Evolutionary conservation across 53 echinoderm and acorn worm genomes (phyloP), one percentile per base, ranked within the genome.

Genomic region (Temnopleurus reevesii): DNA sequence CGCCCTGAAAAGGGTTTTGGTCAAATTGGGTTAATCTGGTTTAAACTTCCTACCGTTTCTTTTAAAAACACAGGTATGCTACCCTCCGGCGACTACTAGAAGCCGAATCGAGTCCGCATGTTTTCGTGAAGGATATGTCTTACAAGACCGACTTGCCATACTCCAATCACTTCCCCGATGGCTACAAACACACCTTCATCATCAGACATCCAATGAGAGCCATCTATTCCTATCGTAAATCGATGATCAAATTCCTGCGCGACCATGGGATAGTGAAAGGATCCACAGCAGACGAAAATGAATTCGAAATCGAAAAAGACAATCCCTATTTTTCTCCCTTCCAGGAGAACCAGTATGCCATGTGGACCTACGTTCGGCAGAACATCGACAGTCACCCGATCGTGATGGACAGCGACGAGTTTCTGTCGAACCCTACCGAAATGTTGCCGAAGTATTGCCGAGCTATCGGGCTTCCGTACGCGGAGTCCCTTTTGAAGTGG

Each of bases 341-440:
- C 76, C 3, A 41, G 36, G 44, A 76, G 44, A 23, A 76, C n/a
- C 76, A 41, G 76, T 44, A 76, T 17, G 24, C 5, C n/a, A 18
- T 76, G 4, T 76, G 76, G 76, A 36, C 21, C 0, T 76, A 43
- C 44, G 44, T 76, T n/a, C 76, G 76, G n/a, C 10, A 76, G 76
- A 76, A 76, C 24, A 44, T 76, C 44, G 76, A 76, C 76, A 76
- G 76, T 7, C 76, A 76, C 31, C 76, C 76, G 76, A 76, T 76
- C 76, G 76, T 76, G 38, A 76, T 76, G 2, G 76, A 76, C 44
- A 44, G 76, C n/a, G 76, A 76, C 76, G 76, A 76, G 19, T 44
- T 76, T 31, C 21, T 76, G n/a, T 7, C 76, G 76, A 76, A 76
- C 44, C 76, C 76, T 12, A 5, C 76, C 76, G 76, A 76, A 76